Percentiles rank a stretch among this genome's conserved stretches.
Evolutionary conservation across 2,797 vertebrate species (phyloP).

Genomic region (Sparus aurata): DNA sequence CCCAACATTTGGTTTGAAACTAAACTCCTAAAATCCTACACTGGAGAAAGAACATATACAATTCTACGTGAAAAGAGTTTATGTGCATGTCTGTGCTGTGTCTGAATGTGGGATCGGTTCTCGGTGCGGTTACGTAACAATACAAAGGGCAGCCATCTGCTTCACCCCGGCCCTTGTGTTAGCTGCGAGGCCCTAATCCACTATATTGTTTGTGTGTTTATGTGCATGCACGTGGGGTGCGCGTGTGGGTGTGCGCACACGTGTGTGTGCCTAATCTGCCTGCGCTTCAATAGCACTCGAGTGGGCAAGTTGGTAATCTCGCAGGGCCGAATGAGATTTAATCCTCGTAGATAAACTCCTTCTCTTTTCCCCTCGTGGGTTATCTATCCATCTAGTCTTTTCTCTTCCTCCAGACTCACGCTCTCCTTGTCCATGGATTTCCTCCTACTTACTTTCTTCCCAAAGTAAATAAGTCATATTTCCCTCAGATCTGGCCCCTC

Average conservation of each 20-base stretch:
- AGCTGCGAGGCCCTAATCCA: conserved; percentile 75
- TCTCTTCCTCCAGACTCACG: background rate
- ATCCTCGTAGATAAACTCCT: conserved; percentile 65
- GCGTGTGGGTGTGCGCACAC: conserved; percentile 23
- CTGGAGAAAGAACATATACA: background rate
- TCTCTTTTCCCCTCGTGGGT: conserved; percentile 51
- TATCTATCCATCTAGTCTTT: conserved; percentile 45
- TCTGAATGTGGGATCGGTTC: conserved; percentile 55
- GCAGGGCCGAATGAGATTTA: conserved; percentile 71
- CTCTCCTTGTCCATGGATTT: background rate
- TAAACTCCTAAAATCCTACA: background rate
- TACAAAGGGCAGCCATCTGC: conserved; percentile 82
- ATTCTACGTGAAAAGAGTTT: background rate
- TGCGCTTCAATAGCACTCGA: conserved; percentile 69
- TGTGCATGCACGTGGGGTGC: conserved; percentile 20
- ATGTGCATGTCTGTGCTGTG: background rate
- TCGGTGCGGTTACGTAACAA: conserved; percentile 77
- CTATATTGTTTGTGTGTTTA: conserved; percentile 64
- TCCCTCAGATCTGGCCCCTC: background rate
- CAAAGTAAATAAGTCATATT: conserved; percentile 4
- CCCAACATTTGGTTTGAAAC: background rate
- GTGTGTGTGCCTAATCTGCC: conserved; percentile 63
- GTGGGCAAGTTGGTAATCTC: conserved; percentile 76
- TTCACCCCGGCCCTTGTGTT: conserved; percentile 67
- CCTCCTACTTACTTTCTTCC: background rate